A percentile compares a stretch with the other conserved stretches of the same genome.
These are phyloP conservation scores for Hydrozoanthus tunicans DNA, from an alignment of 64 coral and sea anemone species.

Conservation along the genomic window DNA sequence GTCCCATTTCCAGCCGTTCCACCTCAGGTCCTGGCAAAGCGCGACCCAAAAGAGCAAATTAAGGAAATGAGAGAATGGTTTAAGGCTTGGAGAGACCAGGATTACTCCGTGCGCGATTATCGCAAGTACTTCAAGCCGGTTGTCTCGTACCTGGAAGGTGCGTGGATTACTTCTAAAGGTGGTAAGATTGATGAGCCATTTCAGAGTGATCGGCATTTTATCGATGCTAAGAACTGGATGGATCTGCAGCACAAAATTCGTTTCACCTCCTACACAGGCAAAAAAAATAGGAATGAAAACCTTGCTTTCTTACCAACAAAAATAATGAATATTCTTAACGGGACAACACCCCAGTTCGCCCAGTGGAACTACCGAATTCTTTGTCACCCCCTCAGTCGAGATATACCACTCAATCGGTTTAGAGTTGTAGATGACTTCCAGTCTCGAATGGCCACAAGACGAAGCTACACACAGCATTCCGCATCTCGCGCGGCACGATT, in stretches of 20 bases:
- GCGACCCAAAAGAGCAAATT: background rate
- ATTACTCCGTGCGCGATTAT: slow-evolving; percentile 26
- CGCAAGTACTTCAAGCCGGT: slow-evolving; percentile 58
- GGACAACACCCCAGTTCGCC: background rate
- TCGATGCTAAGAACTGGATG: slow-evolving; percentile 1
- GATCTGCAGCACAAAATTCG: background rate
- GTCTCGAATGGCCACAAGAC: background rate
- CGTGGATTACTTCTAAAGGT: background rate
- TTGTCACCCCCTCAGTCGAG: background rate
- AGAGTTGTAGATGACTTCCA: background rate
- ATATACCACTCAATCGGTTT: background rate
- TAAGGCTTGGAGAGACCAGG: slow-evolving; percentile 52
- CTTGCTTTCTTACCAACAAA: slow-evolving; percentile 8
- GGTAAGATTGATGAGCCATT: slow-evolving; percentile 1
- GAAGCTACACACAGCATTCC: background rate
- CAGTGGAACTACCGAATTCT: slow-evolving; percentile 28
- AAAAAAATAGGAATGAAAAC: background rate
- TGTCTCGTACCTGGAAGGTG: slow-evolving; percentile 39
- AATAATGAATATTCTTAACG: background rate
- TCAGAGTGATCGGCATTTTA: slow-evolving; percentile 1
- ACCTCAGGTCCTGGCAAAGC: background rate
- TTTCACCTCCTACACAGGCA: slow-evolving; percentile 10
- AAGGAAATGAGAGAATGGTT: slow-evolving; percentile 59
- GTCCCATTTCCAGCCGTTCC: slow-evolving; percentile 12
- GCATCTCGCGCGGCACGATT: slow-evolving; percentile 3